Evolutionary conservation across 2,888 invertebrate species (phyloP), one percentile per base, ranked within the genome.

Genomic region (Dynastes grantii): DNA sequence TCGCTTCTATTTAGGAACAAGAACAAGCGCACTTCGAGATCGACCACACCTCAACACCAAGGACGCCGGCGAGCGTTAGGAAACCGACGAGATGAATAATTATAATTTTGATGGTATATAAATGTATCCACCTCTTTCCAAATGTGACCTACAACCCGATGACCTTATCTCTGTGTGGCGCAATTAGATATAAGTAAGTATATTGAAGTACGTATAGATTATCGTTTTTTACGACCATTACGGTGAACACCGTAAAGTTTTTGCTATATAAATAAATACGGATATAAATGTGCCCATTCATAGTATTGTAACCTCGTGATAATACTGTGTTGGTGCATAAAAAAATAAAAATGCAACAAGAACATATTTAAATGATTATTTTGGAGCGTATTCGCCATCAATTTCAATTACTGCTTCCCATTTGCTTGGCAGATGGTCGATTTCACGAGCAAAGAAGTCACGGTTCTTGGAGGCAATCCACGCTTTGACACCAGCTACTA

Each of bases 81-180:
- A 58, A 75, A 29, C 27, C 68, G 51, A 22, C 4, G 22, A 49
- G 55, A 8, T 58, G 55, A 58, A 68, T 68, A 4, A 51, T 68
- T 61, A 61, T 75, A 75, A 75, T 75, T 75, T 75, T 32, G 73
- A 73, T 11, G 61, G 51, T 63, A 68, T 27, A 68, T 51, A 68
- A 58, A 71, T 71, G 55, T 49, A 49, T 51, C 51, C 53, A 53
- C 37, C 37, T 68, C 61, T 45, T 29, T 75, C 5, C 55, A n/a
- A 55, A n/a, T 13, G 73, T 61, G 61, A 75, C 73, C 73, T 75
- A 75, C 73, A 75, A 75, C 73, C 73, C 13, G 40, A 27, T 75
- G 45, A 75, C 73, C 73, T 75, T 75, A 61, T 75, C 22, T 29
- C 16, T 29, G 5, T 27, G 49, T 65, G 40, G 55, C 49, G 63